Conservation (phyloP, 64 coral and sea anemone species). For the Montipora foliosa region DNA sequence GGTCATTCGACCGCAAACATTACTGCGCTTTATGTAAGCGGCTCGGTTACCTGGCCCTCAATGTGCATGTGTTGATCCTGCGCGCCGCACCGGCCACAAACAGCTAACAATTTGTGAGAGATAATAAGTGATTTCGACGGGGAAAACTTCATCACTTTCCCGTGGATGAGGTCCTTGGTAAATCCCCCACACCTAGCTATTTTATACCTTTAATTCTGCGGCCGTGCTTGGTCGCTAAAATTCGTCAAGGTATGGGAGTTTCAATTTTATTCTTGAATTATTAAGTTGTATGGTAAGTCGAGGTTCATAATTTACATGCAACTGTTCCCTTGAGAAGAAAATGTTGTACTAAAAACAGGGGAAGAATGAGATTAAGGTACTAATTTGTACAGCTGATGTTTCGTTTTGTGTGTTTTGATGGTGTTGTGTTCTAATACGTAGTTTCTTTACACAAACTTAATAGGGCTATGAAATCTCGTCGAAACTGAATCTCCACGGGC, state of each 20-base stretch:
- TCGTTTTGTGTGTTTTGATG: not conserved
- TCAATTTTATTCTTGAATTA: conserved; percentile 99
- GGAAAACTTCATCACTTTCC: conserved; percentile 14
- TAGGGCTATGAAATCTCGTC: conserved; percentile 83
- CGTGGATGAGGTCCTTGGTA: conserved; percentile 14
- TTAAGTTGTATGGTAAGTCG: conserved; percentile 96
- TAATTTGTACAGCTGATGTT: conserved; percentile 13
- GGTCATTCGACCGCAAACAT: not conserved
- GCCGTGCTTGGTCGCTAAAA: conserved; percentile 55
- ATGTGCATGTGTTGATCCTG: conserved; percentile 98
- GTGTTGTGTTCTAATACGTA: conserved; percentile 27
- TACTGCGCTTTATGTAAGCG: not conserved
- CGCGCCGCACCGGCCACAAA: conserved; percentile 72
- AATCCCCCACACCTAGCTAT: not conserved
- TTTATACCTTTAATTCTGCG: not conserved
- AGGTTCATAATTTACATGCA: conserved; percentile 91
- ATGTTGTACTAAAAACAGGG: not conserved
- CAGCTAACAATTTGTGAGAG: conserved; percentile 49
- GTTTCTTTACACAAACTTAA: conserved; percentile 34
- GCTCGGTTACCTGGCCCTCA: conserved; percentile 17
- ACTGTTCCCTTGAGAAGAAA: conserved; percentile 78
- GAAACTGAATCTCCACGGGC: conserved; percentile 89
- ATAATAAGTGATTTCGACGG: conserved; percentile 28
- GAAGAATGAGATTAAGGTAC: conserved; percentile 9
- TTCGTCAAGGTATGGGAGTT: conserved; percentile 87